Conservation (phyloP, 2,888 invertebrate genomes). For the Digitonthophagus gazella region DNA sequence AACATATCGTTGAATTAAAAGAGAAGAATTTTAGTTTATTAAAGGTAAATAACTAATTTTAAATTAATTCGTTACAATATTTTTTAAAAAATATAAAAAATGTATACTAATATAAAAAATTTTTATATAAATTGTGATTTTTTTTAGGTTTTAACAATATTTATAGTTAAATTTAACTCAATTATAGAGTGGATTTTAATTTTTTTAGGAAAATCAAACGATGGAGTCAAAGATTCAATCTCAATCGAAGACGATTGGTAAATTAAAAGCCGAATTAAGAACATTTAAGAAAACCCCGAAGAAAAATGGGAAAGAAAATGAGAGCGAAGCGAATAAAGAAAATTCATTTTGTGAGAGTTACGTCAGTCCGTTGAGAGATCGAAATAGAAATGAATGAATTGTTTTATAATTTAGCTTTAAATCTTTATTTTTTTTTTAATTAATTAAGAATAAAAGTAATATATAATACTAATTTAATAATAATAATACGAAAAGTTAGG, state of each 20-base stretch:
- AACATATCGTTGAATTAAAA: slow-evolving; percentile 55
- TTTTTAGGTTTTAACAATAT: not conserved
- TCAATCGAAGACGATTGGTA: slow-evolving; percentile 50
- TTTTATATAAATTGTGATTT: not conserved
- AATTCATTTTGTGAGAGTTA: not conserved
- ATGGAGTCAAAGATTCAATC: slow-evolving; percentile 40
- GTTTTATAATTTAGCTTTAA: not conserved
- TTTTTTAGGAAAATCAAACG: slow-evolving; percentile 42
- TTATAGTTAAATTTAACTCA: too few species aligned
- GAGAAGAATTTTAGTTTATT: slow-evolving; percentile 50
- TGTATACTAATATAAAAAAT: not conserved
- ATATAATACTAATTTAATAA: too few species aligned
- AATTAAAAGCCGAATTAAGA: slow-evolving; percentile 45
- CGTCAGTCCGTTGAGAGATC: slow-evolving; percentile 52
- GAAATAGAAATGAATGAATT: slow-evolving; percentile 43
- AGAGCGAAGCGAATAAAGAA: not conserved
- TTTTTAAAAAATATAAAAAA: not conserved
- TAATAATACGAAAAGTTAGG: too few species aligned
- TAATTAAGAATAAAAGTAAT: too few species aligned
- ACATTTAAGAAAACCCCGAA: slow-evolving; percentile 42
- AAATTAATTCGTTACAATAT: slow-evolving; percentile 7
- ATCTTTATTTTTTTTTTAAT: not conserved
- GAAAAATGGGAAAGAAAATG: slow-evolving; percentile 54
- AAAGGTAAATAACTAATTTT: slow-evolving; percentile 53
- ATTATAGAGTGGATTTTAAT: too few species aligned